Percentiles rank a stretch among this genome's conserved stretches.
phyloP scores from a whole-genome alignment of 2,113 vertebrate species.

The Mesoclemmys tuberculata region DNA sequence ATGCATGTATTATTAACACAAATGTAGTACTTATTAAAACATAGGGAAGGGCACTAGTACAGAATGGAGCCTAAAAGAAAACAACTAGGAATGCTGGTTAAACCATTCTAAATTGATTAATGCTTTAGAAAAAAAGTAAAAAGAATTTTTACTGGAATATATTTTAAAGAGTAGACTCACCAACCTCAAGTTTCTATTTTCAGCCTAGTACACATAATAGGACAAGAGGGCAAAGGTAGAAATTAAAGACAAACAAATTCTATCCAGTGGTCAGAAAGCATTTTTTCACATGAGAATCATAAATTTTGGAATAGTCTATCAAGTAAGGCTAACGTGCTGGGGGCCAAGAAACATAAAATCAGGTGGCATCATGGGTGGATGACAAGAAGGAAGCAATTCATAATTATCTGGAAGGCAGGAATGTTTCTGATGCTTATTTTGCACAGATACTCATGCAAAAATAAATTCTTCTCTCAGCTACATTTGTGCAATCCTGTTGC shows the following conservation, averaged over 20 bases:
- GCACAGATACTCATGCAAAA: not conserved
- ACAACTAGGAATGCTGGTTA: not conserved
- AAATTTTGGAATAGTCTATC: slow-evolving; percentile 56
- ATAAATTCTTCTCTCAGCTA: not conserved
- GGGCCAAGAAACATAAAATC: slow-evolving; percentile 66
- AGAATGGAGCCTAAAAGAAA: not conserved
- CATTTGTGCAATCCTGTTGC: not conserved
- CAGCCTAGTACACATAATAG: slow-evolving; percentile 45
- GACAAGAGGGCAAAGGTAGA: slow-evolving; percentile 72
- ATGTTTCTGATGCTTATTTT: slow-evolving; percentile 7
- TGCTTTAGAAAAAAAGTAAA: slow-evolving; percentile 4
- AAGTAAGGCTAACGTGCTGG: slow-evolving; percentile 54
- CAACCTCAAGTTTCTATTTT: slow-evolving; percentile 61
- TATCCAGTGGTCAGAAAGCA: slow-evolving; percentile 47
- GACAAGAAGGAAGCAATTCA: slow-evolving; percentile 50
- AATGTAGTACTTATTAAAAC: not conserved
- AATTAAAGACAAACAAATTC: slow-evolving; percentile 73
- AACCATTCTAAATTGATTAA: not conserved
- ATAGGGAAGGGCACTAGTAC: not conserved
- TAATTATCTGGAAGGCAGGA: slow-evolving; percentile 45
- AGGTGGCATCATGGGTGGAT: slow-evolving; percentile 58
- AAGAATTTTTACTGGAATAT: slow-evolving; percentile 27
- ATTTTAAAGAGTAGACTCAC: slow-evolving; percentile 44
- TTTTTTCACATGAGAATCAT: slow-evolving; percentile 70
- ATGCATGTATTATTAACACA: not conserved